Percentiles rank a stretch among this genome's conserved stretches.
These are phyloP conservation scores for Anguilla marmorata DNA, from an alignment of 2,797 vertebrate genomes.

Conservation along the genomic window DNA sequence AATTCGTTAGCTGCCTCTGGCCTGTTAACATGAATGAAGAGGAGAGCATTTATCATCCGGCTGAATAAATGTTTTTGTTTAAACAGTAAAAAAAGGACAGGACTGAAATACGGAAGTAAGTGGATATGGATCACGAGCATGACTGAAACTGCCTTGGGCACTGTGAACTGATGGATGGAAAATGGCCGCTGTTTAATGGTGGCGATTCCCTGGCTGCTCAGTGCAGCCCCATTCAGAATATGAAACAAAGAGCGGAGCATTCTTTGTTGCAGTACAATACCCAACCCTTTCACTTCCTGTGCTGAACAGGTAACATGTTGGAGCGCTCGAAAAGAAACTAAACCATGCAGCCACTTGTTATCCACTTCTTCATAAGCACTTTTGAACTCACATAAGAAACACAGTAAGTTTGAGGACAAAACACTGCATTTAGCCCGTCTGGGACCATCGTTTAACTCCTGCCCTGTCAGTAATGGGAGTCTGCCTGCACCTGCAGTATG, in stretches of 20 bases:
- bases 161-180: not conserved
- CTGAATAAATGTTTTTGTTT: not conserved
- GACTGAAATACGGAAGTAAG: not conserved
- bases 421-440: not conserved
- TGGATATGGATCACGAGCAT: not conserved
- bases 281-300: not conserved
- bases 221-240: not conserved
- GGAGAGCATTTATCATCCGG: not conserved
- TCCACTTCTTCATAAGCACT: not conserved
- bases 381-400: not conserved
- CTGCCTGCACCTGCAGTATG: not conserved
- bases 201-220: not conserved
- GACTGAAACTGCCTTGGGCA: not conserved
- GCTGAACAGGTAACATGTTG: not conserved
- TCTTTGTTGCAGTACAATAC: not conserved
- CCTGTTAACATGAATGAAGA: slow-evolving; percentile 61
- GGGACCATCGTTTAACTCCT: not conserved
- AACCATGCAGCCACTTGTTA: not conserved
- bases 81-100: not conserved
- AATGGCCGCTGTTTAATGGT: not conserved
- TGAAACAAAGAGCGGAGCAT: not conserved
- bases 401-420: not conserved
- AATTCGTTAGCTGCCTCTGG: slow-evolving; percentile 93
- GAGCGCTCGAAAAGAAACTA: not conserved
- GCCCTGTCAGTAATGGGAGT: not conserved